Percentiles rank a stretch among this genome's conserved stretches.
phyloP scores from a whole-genome alignment of 2,113 vertebrate genomes.

The Argyrosomus japonicus region DNA sequence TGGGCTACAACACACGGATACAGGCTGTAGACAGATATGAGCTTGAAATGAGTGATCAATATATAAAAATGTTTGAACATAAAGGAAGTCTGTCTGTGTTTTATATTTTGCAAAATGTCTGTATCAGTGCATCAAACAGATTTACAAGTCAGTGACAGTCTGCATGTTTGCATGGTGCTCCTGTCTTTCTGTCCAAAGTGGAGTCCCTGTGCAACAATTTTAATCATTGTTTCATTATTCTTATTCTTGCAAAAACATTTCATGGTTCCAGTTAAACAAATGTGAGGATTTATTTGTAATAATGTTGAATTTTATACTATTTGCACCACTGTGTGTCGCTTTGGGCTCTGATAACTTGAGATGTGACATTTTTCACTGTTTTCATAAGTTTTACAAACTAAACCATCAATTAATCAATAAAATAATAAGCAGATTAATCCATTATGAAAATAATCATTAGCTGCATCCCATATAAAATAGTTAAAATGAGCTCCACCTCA shows the following conservation, averaged over 20 bases:
- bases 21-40: neutral
- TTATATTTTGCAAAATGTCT: slow-evolving; percentile 26
- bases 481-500: neutral
- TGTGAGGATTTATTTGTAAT: too few relatives aligned
- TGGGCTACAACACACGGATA: neutral
- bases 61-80: neutral
- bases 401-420: too few relatives aligned
- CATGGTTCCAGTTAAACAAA: too few relatives aligned
- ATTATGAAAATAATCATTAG: neutral
- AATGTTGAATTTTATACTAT: too few relatives aligned
- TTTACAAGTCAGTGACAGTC: neutral
- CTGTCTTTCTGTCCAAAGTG: neutral
- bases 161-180: neutral
- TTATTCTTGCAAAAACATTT: too few relatives aligned
- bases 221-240: too few relatives aligned
- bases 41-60: neutral
- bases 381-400: too few relatives aligned
- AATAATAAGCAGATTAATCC: too few relatives aligned
- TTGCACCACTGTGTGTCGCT: too few relatives aligned
- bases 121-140: slow-evolving; percentile 1
- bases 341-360: too few relatives aligned
- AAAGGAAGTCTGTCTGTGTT: slow-evolving; percentile 8
- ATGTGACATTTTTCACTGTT: too few relatives aligned
- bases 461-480: neutral
- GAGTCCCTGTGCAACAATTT: neutral